These are phyloP conservation scores for Stratiolaelaps scimitus DNA, from an alignment of 1,140 invertebrate genomes.

Conservation along the genomic window DNA sequence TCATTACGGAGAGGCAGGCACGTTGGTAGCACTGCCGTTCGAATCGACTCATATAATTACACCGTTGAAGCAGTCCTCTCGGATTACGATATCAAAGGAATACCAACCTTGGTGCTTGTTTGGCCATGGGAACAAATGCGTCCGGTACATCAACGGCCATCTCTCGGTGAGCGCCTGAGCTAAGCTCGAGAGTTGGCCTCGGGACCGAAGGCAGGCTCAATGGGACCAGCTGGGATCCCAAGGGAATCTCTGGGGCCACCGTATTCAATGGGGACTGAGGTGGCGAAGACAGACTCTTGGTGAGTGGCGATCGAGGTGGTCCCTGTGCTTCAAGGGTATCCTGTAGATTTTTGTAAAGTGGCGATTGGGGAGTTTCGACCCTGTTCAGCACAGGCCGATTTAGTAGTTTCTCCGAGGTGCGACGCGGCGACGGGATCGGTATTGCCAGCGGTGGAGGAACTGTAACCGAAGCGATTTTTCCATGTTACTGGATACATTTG, in stretches of 20 bases:
- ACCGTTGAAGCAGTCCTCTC: too few relatives aligned
- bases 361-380: conserved; percentile 6
- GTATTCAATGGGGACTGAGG: conserved; percentile 15
- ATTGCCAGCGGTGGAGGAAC: conserved; percentile 22
- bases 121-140: conserved; percentile 75
- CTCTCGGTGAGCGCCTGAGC: conserved; percentile 50
- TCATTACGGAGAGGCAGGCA: too few relatives aligned
- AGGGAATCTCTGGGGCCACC: conserved; percentile 30
- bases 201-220: conserved; percentile 38
- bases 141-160: conserved; percentile 97
- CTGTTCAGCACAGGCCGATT: conserved; percentile 17
- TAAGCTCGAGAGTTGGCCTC: conserved; percentile 50
- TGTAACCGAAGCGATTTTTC: neutral
- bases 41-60: too few relatives aligned
- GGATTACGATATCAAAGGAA: neutral
- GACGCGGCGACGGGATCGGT: conserved; percentile 7
- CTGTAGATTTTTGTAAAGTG: conserved; percentile 9
- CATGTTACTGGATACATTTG: too few relatives aligned
- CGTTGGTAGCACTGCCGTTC: too few relatives aligned
- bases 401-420: conserved; percentile 8
- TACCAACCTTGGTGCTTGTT: conserved; percentile 65
- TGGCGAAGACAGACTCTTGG: conserved; percentile 8
- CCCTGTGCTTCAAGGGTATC: neutral
- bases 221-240: conserved; percentile 41
- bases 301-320: neutral